These are phyloP conservation scores for Clarias fuscus DNA, from an alignment of 2,797 vertebrate genomes.

Conservation along the genomic window DNA sequence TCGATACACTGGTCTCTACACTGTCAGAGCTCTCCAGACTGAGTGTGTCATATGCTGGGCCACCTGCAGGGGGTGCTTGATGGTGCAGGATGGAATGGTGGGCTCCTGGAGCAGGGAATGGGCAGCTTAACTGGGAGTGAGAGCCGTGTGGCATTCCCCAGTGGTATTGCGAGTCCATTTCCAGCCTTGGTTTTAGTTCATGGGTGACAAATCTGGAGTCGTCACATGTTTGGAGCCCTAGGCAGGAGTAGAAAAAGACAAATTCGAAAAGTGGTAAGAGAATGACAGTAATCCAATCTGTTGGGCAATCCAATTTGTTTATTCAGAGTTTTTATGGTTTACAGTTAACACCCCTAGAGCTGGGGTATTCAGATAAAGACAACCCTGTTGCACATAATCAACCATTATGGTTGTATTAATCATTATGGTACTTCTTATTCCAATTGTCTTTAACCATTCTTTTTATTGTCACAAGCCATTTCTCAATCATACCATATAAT, in stretches of 20 bases:
- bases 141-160: conserved; percentile 82
- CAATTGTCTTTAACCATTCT: not conserved
- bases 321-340: not conserved
- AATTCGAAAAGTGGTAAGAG: conserved; percentile 1
- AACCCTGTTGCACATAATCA: no score
- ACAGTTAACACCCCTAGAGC: not conserved
- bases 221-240: conserved; percentile 52
- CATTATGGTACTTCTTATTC: not conserved
- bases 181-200: conserved; percentile 72
- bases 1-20: conserved; percentile 94
- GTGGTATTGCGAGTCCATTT: conserved; percentile 73
- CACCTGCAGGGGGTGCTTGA: conserved; percentile 73
- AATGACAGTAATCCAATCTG: not conserved
- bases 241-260: conserved; percentile 7
- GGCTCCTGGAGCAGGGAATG: conserved; percentile 61
- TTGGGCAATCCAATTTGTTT: not conserved
- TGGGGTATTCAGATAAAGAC: not conserved
- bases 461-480: not conserved
- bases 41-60: conserved; percentile 88
- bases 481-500: not conserved
- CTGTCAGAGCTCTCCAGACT: conserved; percentile 99
- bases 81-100: conserved; percentile 93
- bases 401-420: not conserved
- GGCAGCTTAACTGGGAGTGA: conserved; percentile 59
- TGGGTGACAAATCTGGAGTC: conserved; percentile 49